These are phyloP conservation scores for Antheraea pernyi DNA, from an alignment of 1,140 invertebrate species.

Conservation along the genomic window DNA sequence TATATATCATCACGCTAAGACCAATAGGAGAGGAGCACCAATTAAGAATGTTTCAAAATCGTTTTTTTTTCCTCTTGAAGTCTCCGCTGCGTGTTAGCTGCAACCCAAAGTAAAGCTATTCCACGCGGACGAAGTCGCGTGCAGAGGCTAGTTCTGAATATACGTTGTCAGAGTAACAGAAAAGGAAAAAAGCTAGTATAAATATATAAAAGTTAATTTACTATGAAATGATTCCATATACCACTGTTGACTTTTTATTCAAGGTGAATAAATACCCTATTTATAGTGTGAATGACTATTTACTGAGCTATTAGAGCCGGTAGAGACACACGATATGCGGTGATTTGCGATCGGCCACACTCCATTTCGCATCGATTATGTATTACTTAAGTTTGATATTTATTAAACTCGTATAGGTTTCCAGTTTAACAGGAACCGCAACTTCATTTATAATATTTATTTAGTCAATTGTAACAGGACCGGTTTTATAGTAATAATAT, in stretches of 20 bases:
- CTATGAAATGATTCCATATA: not conserved
- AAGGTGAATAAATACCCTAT: constrained; percentile 1
- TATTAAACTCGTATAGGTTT: not conserved
- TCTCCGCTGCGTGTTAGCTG: too few species aligned
- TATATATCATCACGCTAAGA: too few species aligned
- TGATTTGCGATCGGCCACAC: constrained; percentile 5
- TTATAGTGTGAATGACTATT: not conserved
- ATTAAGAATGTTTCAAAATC: too few species aligned
- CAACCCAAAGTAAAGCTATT: too few species aligned
- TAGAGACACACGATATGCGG: not conserved
- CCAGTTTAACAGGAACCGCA: not conserved
- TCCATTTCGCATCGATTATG: constrained; percentile 8
- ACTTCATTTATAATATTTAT: not conserved
- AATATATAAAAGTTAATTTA: too few species aligned
- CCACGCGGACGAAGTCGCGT: too few species aligned
- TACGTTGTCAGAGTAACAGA: too few species aligned
- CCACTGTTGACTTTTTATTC: not conserved
- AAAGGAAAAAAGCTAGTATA: too few species aligned
- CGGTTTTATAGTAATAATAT: not conserved
- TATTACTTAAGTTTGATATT: not conserved
- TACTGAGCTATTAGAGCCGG: not conserved
- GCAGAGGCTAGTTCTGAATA: too few species aligned
- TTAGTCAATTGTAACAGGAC: not conserved
- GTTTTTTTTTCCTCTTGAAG: too few species aligned
- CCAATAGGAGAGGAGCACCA: too few species aligned